Percentiles rank a stretch among this genome's conserved stretches.
phyloP scores from a whole-genome alignment of 2,113 vertebrate genomes.

The Podocnemis expansa region DNA sequence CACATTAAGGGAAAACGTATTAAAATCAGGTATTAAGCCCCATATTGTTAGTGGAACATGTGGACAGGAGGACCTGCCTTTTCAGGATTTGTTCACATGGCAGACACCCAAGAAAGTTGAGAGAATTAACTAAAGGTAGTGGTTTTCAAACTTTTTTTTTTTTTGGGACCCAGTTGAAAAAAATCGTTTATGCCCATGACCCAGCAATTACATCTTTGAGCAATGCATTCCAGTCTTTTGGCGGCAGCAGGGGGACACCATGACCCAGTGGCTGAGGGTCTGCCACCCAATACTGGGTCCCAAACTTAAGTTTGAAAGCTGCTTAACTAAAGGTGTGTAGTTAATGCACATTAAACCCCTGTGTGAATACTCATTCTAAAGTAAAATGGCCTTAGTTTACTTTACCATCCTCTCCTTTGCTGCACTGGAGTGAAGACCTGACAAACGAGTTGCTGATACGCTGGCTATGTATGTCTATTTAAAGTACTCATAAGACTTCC shows the following conservation, averaged over 20 bases:
- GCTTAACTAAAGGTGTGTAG: not conserved
- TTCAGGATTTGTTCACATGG: not conserved
- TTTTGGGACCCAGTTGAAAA: too few relatives aligned
- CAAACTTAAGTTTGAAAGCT: too few relatives aligned
- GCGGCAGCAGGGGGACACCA: too few relatives aligned
- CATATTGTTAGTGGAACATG: accelerated
- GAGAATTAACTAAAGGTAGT: too few relatives aligned
- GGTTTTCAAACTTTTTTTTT: too few relatives aligned
- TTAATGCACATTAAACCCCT: not conserved
- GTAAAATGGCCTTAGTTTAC: not conserved
- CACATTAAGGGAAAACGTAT: not conserved
- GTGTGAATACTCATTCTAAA: not conserved
- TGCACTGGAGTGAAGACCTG: not conserved
- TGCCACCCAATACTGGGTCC: too few relatives aligned
- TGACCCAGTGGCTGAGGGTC: too few relatives aligned
- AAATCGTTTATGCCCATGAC: too few relatives aligned
- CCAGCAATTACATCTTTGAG: too few relatives aligned
- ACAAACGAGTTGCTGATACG: not conserved
- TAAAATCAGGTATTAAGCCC: not conserved
- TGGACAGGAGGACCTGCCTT: not conserved
- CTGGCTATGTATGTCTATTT: not conserved
- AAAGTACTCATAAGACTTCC: not conserved
- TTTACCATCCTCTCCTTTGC: not conserved
- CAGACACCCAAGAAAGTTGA: not conserved
- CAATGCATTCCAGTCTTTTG: too few relatives aligned